Evolutionary conservation across 2,113 vertebrate species (phyloP), one percentile per base, ranked within the genome.

Genomic region (Actinemys pallida): DNA sequence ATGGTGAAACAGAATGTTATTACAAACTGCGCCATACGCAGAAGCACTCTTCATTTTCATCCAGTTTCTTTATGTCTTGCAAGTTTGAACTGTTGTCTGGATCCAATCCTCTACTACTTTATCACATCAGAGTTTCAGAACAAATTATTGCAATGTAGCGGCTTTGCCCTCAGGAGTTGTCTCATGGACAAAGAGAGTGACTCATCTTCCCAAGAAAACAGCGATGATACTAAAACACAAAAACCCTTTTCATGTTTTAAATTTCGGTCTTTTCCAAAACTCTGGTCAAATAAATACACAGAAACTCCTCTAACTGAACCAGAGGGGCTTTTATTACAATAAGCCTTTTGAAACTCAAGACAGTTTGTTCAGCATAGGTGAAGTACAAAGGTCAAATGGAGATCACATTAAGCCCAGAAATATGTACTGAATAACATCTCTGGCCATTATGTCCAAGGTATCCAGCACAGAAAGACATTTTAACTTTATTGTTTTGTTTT

Each of bases 21-120:
- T 91, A 87, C 47, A 5, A 95, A 98, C 94, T 99, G 98, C 20
- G 83, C 93, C 0, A 14, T 98, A 10, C 93, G 82, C 50, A 92
- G 94, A 20, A 98, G 84, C 2, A 96, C 98, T 9, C 86, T 53
- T 22, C 97, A 94, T 81, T 99, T 99, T 93, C 99, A 99, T 95
- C 98, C 99, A 0, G 92, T 99, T 76, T 99, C 99, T 20, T 97
- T 99, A 76, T 99, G 99, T 98, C 92, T 99, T 13, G 98, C 99
- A 0, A 99, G 99, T 98, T 95, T 99, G 54, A 99, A 99, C 96
- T 99, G 99, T 96, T 99, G 98, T 96, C 98, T 99, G 86, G 99
- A 99, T 91, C 99, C 99, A 0, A 93, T 99, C 25, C 98, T 99
- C n/a, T 99, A 99, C 97, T 99, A 99, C 97, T 99, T 99, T 96